Evolutionary conservation across 92 coral and sea anemone genomes (phyloP).

Genomic region (Chrysogorgia sp.): DNA sequence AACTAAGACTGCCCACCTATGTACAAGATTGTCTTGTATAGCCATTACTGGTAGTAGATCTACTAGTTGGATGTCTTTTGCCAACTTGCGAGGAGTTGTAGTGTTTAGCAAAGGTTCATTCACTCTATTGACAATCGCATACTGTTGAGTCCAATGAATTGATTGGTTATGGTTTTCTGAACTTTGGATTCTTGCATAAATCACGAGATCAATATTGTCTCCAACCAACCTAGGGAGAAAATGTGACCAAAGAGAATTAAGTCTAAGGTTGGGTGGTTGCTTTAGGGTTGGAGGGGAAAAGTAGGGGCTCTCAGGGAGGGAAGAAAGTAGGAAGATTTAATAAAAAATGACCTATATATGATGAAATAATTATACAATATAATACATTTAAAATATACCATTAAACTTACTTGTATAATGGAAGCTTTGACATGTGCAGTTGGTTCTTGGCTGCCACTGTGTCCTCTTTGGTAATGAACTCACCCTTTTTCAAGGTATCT

Average conservation of each 20-base stretch:
- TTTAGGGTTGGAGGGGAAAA: background rate
- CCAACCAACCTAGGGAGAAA: slow-evolving; percentile 47
- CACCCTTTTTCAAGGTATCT: slow-evolving; percentile 15
- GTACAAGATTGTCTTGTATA: slow-evolving; percentile 28
- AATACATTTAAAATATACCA: slow-evolving; percentile 14
- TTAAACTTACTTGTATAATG: slow-evolving; percentile 54
- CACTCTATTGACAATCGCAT: slow-evolving; percentile 49
- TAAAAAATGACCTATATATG: no score
- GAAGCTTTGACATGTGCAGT: slow-evolving; percentile 43
- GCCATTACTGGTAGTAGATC: slow-evolving; percentile 50
- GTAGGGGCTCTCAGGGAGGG: background rate
- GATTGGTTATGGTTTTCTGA: slow-evolving; percentile 51
- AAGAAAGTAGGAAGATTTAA: background rate
- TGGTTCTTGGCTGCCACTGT: slow-evolving; percentile 30
- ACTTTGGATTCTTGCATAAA: slow-evolving; percentile 63
- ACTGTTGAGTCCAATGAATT: slow-evolving; percentile 66
- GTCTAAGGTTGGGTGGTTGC: background rate
- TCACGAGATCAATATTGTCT: slow-evolving; percentile 51
- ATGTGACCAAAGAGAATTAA: background rate
- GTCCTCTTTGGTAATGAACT: slow-evolving; percentile 41
- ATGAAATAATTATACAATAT: background rate
- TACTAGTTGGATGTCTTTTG: slow-evolving; percentile 38
- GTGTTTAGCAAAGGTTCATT: slow-evolving; percentile 29
- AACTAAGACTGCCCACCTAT: slow-evolving; percentile 53
- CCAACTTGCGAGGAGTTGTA: slow-evolving; percentile 34